Conservation (phyloP, 2,888 invertebrate species). For the Cybosia mesomella region DNA sequence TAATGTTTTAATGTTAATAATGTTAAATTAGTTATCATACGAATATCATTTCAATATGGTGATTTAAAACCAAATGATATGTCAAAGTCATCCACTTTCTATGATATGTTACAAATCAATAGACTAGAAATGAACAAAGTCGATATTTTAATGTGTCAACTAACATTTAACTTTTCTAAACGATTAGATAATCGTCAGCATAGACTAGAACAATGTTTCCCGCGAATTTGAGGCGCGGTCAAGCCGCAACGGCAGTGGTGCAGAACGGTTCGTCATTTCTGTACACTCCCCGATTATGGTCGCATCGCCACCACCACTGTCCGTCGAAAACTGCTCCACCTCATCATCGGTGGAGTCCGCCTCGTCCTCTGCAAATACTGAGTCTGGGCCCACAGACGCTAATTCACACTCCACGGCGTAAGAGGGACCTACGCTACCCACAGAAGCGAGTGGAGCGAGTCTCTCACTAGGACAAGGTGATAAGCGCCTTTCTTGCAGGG, state of each 20-base stretch:
- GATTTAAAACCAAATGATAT: conserved; percentile 73
- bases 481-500: conserved; percentile 92
- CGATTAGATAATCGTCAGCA: conserved; percentile 51
- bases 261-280: conserved; percentile 76
- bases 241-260: conserved; percentile 68
- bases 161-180: conserved; percentile 70
- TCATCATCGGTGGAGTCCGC: conserved; percentile 93
- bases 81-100: conserved; percentile 60
- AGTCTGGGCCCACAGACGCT: conserved; percentile 91
- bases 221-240: conserved; percentile 89
- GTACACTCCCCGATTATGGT: conserved; percentile 74
- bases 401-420: conserved; percentile 90
- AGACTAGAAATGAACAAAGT: conserved; percentile 53
- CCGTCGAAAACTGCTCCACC: conserved; percentile 94
- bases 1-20: conserved; percentile 4
- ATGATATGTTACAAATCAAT: conserved; percentile 73
- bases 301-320: conserved; percentile 89
- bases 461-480: conserved; percentile 90
- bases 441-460: conserved; percentile 92
- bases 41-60: conserved; percentile 44
- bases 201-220: conserved; percentile 92
- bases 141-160: conserved; percentile 77
- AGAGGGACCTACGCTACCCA: conserved; percentile 92
- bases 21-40: conserved; percentile 16
- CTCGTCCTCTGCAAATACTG: conserved; percentile 92